phyloP scores from a whole-genome alignment of 2,888 invertebrate genomes.

The Chrysina gloriosa region DNA sequence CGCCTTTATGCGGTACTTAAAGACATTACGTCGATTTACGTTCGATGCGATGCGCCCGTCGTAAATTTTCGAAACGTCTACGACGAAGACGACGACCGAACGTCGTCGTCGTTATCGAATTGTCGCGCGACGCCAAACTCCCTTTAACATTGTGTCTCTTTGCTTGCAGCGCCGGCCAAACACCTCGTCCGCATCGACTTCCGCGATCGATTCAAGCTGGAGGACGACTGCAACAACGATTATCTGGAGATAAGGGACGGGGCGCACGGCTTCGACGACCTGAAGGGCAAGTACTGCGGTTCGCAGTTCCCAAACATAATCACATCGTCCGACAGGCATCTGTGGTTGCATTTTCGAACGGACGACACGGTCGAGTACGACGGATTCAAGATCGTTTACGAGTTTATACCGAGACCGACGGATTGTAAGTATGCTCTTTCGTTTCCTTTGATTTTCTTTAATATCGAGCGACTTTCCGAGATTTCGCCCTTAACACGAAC shows the following conservation, averaged over 20 bases:
- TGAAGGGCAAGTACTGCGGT: conserved; percentile 77
- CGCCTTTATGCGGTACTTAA: no score
- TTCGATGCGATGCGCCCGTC: no score
- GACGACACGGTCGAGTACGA: conserved; percentile 84
- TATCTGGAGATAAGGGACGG: conserved; percentile 87
- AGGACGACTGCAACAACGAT: conserved; percentile 82
- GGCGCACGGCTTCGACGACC: conserved; percentile 78
- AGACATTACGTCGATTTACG: no score
- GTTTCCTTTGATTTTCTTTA: no score
- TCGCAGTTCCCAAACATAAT: conserved; percentile 78
- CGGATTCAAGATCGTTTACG: conserved; percentile 84
- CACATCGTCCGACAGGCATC: conserved; percentile 76
- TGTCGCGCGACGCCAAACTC: neutral
- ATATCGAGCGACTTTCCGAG: no score
- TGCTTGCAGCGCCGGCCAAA: conserved; percentile 69
- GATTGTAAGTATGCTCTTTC: conserved; percentile 68
- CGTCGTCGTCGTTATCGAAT: no score
- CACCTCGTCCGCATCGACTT: conserved; percentile 81
- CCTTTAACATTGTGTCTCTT: conserved; percentile 30
- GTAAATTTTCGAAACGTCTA: no score
- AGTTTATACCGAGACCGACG: conserved; percentile 71
- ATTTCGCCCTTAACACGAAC: no score
- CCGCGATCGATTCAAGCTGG: conserved; percentile 82
- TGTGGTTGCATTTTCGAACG: conserved; percentile 84
- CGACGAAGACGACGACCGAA: no score